These are phyloP conservation scores for Barypeithes pellucidus DNA, from an alignment of 2,888 invertebrate species.

Conservation along the genomic window DNA sequence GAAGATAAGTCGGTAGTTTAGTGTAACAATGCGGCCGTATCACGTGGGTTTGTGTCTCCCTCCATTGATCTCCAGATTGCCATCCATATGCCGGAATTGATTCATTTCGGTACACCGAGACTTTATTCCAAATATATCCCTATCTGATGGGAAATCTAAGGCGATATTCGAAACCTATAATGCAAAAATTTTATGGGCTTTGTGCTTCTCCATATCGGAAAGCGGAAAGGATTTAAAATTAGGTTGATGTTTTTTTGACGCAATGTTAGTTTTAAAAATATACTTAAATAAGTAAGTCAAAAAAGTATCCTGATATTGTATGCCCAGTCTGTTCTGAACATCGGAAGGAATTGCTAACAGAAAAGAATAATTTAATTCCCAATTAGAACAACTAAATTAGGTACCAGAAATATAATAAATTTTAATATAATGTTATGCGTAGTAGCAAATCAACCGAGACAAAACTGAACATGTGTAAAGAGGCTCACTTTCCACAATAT, in stretches of 20 bases:
- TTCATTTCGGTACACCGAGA: slow-evolving; percentile 69
- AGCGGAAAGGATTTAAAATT: background rate
- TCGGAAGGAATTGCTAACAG: no score
- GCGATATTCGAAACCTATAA: slow-evolving; percentile 36
- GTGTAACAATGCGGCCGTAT: slow-evolving; percentile 69
- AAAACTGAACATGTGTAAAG: no score
- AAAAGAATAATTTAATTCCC: no score
- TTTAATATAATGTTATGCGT: no score
- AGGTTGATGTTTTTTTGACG: background rate
- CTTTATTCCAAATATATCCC: slow-evolving; percentile 57
- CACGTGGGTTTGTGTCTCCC: slow-evolving; percentile 65
- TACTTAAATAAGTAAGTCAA: no score
- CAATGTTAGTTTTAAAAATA: no score
- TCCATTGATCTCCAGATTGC: slow-evolving; percentile 69
- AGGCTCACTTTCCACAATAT: no score
- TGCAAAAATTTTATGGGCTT: slow-evolving; percentile 44
- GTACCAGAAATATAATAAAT: no score
- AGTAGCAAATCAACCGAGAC: no score
- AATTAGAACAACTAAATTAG: no score
- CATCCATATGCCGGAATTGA: slow-evolving; percentile 69
- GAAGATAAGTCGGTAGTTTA: slow-evolving; percentile 69
- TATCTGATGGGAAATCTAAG: slow-evolving; percentile 40
- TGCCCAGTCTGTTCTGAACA: no score
- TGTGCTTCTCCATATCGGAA: background rate
- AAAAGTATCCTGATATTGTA: no score